phyloP scores from a whole-genome alignment of 2,888 invertebrate genomes.

The Drosophila emarginata region DNA sequence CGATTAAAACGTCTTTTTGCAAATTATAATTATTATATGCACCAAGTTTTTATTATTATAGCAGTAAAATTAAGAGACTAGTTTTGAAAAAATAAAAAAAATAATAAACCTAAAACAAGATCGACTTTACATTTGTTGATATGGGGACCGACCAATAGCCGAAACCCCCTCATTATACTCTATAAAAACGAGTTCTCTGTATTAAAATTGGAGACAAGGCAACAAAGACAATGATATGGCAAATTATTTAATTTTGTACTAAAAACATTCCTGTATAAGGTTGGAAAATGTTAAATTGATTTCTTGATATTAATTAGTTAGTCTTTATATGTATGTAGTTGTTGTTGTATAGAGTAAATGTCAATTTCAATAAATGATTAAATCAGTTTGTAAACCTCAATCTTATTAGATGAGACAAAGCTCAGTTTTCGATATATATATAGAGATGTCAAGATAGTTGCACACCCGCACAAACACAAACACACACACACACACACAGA shows the following conservation, averaged over 20 bases:
- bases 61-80: background rate
- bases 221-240: background rate
- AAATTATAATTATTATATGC: no score
- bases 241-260: no score
- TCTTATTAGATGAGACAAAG: constrained; percentile 35
- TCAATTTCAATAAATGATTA: constrained; percentile 14
- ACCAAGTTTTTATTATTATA: background rate
- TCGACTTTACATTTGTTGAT: background rate
- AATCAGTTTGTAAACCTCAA: constrained; percentile 51
- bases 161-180: background rate
- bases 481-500: constrained; percentile 16
- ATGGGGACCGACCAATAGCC: background rate
- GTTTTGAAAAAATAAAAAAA: background rate
- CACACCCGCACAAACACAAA: background rate
- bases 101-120: background rate
- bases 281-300: background rate
- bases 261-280: no score
- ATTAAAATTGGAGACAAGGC: background rate
- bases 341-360: background rate
- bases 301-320: background rate
- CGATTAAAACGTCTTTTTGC: no score
- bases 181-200: background rate
- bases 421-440: constrained; percentile 21
- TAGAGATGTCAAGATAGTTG: background rate
- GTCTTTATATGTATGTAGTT: no score